Base-by-base conservation (phyloP, 2,113 vertebrate species). In the Ellobius talpinus region DNA sequence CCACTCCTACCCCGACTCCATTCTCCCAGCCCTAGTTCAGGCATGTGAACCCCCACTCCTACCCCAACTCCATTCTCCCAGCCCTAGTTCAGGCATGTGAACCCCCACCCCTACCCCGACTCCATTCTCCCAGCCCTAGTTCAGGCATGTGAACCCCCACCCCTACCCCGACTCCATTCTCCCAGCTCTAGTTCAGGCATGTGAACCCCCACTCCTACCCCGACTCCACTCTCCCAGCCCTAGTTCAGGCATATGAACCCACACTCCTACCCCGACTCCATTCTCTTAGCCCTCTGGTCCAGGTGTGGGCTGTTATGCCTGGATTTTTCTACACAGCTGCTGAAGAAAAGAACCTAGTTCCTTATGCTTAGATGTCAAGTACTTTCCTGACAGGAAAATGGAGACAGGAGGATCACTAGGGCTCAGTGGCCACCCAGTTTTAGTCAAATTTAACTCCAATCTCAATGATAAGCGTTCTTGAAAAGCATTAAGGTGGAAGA, bases 1-100 rank as follows among this genome's bases (percentile, higher is more conserved):
- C 55, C 16, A 1, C 55, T 19, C 55, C 17, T 58, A 58, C 0
- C 55, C 55, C 17, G 0, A 0, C 17, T 58, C 55, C 33, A 58
- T 21, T 58, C 58, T 58, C 58, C 14, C 1, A 42, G 39, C 0
- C 21, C 72, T 24, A 24, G 26, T 31, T 5, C 74, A 47, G 24
- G 74, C 16, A 70, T n/a, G 0, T 36, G 33, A n/a, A 19, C 68
- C 68, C 8, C 36, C 16, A 36, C 7, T 1, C 6, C 36, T n/a
- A 72, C 0, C 33, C 33, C 16, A 13, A 19, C 16, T n/a, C 68
- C 33, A n/a, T 36, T 19, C 68, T 65, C 63, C 63, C 52, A 52
- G 52, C 2, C 14, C 14, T 14, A 52, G 14, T 52, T 52, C 52
- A 55, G 52, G 55, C 55, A 58, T 19, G 55, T 58, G 55, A 58